These are phyloP conservation scores for Manacus vitellinus DNA, from an alignment of 2,113 vertebrate species.

Conservation along the genomic window DNA sequence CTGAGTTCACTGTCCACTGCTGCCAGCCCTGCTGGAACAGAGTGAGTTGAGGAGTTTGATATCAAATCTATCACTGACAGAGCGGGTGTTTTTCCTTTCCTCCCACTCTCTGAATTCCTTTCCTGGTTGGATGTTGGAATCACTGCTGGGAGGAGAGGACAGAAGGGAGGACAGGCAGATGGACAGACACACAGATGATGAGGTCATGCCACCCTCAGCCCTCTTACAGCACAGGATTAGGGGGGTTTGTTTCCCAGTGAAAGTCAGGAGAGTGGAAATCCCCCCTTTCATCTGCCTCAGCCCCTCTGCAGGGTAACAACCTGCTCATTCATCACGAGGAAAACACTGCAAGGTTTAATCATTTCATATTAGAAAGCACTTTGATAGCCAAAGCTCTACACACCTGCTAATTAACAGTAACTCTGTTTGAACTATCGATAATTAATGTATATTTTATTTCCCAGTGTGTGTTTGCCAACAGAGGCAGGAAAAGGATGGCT, in stretches of 20 bases:
- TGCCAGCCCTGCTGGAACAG: constrained; percentile 55
- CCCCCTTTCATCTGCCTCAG: not conserved
- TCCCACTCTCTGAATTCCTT: not conserved
- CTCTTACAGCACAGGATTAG: fast-evolving
- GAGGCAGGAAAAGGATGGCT: not conserved
- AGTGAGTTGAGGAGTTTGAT: constrained; percentile 6
- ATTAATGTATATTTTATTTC: not conserved
- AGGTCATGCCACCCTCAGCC: fast-evolving
- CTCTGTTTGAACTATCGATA: not conserved
- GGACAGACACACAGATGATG: not conserved
- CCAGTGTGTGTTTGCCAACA: not conserved
- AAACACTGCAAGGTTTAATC: not conserved
- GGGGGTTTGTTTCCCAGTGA: not conserved
- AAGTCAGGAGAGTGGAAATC: not conserved
- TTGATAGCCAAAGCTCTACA: not conserved
- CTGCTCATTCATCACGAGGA: not conserved
- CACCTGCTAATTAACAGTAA: not conserved
- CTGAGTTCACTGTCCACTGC: constrained; percentile 5
- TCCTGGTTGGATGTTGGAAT: not conserved
- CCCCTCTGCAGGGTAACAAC: not conserved
- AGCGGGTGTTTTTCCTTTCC: not conserved
- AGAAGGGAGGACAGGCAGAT: not conserved
- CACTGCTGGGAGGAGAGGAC: not conserved
- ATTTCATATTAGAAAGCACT: not conserved
- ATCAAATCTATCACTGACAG: constrained; percentile 25